Evolutionary conservation across 2,797 vertebrate species (phyloP).

Genomic region (Xyrichtys novacula): DNA sequence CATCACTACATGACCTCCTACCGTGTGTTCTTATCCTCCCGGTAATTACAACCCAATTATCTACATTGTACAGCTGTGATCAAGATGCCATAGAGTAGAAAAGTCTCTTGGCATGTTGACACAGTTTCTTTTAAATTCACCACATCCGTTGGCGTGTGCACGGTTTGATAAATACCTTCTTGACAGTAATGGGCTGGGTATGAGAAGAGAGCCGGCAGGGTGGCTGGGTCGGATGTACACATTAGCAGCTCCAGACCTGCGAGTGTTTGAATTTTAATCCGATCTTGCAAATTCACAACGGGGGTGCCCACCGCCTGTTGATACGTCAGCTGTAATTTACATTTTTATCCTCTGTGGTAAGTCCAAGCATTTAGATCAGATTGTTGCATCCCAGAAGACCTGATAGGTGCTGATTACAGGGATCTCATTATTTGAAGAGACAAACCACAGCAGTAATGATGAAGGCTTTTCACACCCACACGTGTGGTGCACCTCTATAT

Average conservation of each 20-base stretch:
- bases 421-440: slow-evolving; percentile 56
- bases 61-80: slow-evolving; percentile 57
- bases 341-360: slow-evolving; percentile 47
- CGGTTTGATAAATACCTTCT: not conserved
- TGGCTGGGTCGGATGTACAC: slow-evolving; percentile 39
- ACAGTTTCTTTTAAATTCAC: slow-evolving; percentile 27
- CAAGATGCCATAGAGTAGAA: slow-evolving; percentile 28
- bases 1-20: slow-evolving; percentile 45
- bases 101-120: slow-evolving; percentile 61
- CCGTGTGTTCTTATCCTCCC: slow-evolving; percentile 38
- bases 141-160: not conserved
- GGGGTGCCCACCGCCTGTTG: slow-evolving; percentile 44
- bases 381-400: slow-evolving; percentile 45
- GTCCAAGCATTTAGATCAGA: slow-evolving; percentile 49
- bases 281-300: slow-evolving; percentile 38
- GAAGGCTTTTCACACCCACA: slow-evolving; percentile 16
- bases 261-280: slow-evolving; percentile 59
- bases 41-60: slow-evolving; percentile 73
- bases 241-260: slow-evolving; percentile 29
- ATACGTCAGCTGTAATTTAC: slow-evolving; percentile 52
- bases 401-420: slow-evolving; percentile 49
- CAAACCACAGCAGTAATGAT: slow-evolving; percentile 28
- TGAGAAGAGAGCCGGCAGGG: not conserved
- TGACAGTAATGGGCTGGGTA: slow-evolving; percentile 1
- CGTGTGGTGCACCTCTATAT: slow-evolving; percentile 18